Evolutionary conservation across 2,797 vertebrate species (phyloP), one percentile per base, ranked within the genome.

Genomic region (Anas georgica): DNA sequence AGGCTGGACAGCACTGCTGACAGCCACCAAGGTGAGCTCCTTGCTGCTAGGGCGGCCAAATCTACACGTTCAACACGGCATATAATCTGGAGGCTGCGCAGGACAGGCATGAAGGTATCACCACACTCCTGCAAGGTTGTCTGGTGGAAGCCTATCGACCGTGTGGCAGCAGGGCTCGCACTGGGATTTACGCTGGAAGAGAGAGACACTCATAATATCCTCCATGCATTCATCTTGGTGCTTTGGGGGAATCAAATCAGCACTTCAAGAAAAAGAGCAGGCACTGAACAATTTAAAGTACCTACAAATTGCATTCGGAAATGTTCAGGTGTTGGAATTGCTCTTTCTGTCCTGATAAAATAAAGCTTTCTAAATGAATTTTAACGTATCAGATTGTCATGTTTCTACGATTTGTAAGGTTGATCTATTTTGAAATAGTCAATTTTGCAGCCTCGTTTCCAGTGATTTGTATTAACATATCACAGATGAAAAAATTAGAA

Each of bases 31-130:
- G 6, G 16, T 59, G 8, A 11, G 29, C 55, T 29, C 17, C 39
- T 12, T 3, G 7, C 31, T 3, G 22, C 2, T 9, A 39, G 6
- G 17, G 26, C n/a, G 21, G 66, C 9, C 48, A 7, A 52, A 52
- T 0, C 33, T 2, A 4, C 26, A 46, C 11, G 22, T 4, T 45
- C 45, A 8, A 8, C 2, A 25, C 22, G 17, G 52, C 1, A 4
- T 35, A 35, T 35, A 35, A 35, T 25, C 46, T 5, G 6, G 46
- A 45, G 28, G 50, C 55, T 9, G 11, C 1, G 1, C 17, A 39
- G 56, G 54, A 16, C 9, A 1, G 1, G 25, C 45, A 15, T 10
- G 29, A 39, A 59, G 52, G 10, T n/a, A 26, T 18, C 58, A 0
- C 56, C 8, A 37, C 37, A 17, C 21, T 75, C 31, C 60, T 11